A percentile compares a stretch with the other conserved stretches of the same genome.
These are phyloP conservation scores for Phyllopteryx taeniolatus DNA, from an alignment of 2,113 vertebrate species.

Conservation along the genomic window DNA sequence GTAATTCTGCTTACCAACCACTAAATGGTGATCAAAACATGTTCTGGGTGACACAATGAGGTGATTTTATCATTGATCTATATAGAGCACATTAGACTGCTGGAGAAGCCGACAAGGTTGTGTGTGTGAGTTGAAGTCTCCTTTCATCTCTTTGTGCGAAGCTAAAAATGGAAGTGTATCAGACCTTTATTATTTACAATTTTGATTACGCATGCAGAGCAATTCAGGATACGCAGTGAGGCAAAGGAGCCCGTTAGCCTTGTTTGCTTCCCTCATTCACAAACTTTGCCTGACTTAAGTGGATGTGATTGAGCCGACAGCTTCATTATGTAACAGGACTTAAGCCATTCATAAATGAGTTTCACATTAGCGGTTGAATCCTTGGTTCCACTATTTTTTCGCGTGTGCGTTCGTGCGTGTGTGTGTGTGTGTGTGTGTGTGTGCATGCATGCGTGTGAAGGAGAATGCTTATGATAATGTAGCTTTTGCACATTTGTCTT, in stretches of 20 bases:
- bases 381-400: slow-evolving; percentile 10
- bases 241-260: slow-evolving; percentile 34
- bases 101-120: slow-evolving; percentile 26
- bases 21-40: background rate
- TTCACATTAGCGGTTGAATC: slow-evolving; percentile 21
- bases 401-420: background rate
- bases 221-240: slow-evolving; percentile 47
- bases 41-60: background rate
- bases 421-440: background rate
- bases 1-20: background rate
- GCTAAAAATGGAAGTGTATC: slow-evolving; percentile 45
- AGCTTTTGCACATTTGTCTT: slow-evolving; percentile 4
- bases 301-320: slow-evolving; percentile 38
- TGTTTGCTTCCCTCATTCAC: slow-evolving; percentile 53
- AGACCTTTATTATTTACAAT: slow-evolving; percentile 20
- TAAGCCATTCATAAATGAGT: slow-evolving; percentile 53
- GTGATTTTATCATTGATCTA: background rate
- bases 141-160: slow-evolving; percentile 32
- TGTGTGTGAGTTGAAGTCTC: slow-evolving; percentile 15
- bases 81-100: slow-evolving; percentile 14
- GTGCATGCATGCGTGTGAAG: background rate
- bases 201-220: slow-evolving; percentile 45
- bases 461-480: slow-evolving; percentile 1
- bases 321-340: slow-evolving; percentile 50
- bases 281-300: slow-evolving; percentile 48